These are phyloP conservation scores for Amblyopsis rosae DNA, from an alignment of 2,113 vertebrate genomes.

Conservation along the genomic window DNA sequence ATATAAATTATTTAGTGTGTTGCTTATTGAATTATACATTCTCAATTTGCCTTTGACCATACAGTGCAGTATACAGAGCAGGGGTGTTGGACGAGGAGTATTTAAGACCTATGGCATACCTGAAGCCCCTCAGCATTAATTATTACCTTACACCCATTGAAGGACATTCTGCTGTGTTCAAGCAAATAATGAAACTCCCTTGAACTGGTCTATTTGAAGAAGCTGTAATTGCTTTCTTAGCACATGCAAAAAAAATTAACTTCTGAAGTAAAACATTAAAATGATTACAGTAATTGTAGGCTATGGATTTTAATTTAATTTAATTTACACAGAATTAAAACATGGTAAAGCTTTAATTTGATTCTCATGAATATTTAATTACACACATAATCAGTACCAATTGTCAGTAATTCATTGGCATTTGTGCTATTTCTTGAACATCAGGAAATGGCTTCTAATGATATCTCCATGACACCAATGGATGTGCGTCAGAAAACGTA, in stretches of 20 bases:
- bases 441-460: too few relatives aligned
- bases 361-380: too few relatives aligned
- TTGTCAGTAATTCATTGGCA: too few relatives aligned
- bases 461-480: too few relatives aligned
- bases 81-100: constrained; percentile 54
- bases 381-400: too few relatives aligned
- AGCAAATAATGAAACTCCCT: constrained; percentile 46
- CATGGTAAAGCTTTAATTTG: too few relatives aligned
- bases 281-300: constrained; percentile 17
- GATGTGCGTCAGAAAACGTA: too few relatives aligned
- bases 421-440: too few relatives aligned
- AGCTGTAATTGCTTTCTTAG: constrained; percentile 63
- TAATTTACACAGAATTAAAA: too few relatives aligned
- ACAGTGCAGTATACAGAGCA: constrained; percentile 58
- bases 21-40: constrained; percentile 85
- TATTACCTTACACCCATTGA: constrained; percentile 61
- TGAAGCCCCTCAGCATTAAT: constrained; percentile 66
- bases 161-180: constrained; percentile 54
- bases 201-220: constrained; percentile 50
- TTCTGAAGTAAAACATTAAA: constrained; percentile 13
- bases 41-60: constrained; percentile 69
- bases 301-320: not conserved
- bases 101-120: constrained; percentile 63
- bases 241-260: constrained; percentile 32
- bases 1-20: constrained; percentile 86